Percentiles rank a stretch among this genome's conserved stretches.
phyloP scores from a whole-genome alignment of 2,113 vertebrate species.

The Mobula hypostoma region DNA sequence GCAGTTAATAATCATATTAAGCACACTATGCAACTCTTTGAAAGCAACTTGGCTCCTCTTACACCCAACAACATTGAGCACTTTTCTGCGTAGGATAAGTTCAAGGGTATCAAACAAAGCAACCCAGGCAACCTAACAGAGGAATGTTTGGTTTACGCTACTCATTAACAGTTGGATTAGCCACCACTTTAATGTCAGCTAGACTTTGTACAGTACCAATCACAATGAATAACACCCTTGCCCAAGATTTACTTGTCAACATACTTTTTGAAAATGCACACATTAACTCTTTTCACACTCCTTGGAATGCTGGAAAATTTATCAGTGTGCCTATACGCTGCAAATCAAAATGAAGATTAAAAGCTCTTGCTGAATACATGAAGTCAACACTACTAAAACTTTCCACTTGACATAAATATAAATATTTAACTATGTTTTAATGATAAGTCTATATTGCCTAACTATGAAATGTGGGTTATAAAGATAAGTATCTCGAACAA shows the following conservation, averaged over 20 bases:
- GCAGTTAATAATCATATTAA: neutral
- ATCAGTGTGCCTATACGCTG: neutral
- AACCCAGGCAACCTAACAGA: neutral
- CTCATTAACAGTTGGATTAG: neutral
- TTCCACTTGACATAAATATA: neutral
- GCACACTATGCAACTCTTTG: neutral
- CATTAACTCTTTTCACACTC: neutral
- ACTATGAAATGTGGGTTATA: neutral
- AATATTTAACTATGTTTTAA: neutral
- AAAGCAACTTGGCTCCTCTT: neutral
- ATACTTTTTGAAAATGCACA: neutral
- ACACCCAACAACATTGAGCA: neutral
- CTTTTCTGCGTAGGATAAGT: neutral
- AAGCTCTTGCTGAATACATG: neutral
- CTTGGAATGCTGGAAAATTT: neutral
- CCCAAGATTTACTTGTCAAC: neutral
- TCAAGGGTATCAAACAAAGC: neutral
- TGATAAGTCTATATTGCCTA: neutral
- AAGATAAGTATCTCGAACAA: neutral
- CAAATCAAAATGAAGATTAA: neutral
- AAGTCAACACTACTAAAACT: too few species aligned
- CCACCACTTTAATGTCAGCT: neutral
- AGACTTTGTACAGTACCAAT: neutral
- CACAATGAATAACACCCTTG: neutral
- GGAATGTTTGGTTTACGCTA: neutral